Evolutionary conservation across 2,888 invertebrate genomes (phyloP), one percentile per base, ranked within the genome.

Genomic region (Patella depressa): DNA sequence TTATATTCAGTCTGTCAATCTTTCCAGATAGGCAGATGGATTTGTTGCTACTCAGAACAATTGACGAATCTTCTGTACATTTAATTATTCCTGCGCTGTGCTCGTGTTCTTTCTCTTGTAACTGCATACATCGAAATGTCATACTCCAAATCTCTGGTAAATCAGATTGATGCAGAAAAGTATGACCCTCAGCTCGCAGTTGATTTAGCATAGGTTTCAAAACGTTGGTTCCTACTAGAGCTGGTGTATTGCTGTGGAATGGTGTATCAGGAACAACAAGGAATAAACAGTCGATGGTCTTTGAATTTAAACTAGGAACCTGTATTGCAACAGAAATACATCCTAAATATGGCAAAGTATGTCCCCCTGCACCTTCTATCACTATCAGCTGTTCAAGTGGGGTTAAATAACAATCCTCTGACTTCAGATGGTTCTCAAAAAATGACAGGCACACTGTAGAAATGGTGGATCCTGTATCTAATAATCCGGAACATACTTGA

Each of bases 401-500:
- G 9, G 65, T 65, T n/a, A 65, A 19, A 19, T 65, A 19, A 65
- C 65, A 65, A n/a, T 65, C 65, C 5, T 17, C n/a, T 19, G 19
- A 19, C 24, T 65, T 19, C 65, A 65, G n/a, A 3, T 65, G 24
- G 17, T 65, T 19, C 19, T 65, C 65, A 65, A 19, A 65, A 19
- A 19, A 73, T 24, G 57, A 53, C 14, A 14, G 3, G 73, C 54
- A 54, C 45, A 59, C n/a, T 57, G 29, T n/a, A 19, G 65, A 65
- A 65, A 65, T 65, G 9, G 65, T 65, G 11, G 65, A 57, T 9
- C 70, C 73, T 17, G 54, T 77, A 9, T 73, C 73, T 7, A 73
- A 12, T 53, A 77, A 73, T 17, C 14, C 69, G 59, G 15, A 73
- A 15, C 53, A 34, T 29, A 53, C 53, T 17, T 29, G 7, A 59